These are phyloP conservation scores for Platygyra sinensis DNA, from an alignment of 64 coral and sea anemone genomes.

Conservation along the genomic window DNA sequence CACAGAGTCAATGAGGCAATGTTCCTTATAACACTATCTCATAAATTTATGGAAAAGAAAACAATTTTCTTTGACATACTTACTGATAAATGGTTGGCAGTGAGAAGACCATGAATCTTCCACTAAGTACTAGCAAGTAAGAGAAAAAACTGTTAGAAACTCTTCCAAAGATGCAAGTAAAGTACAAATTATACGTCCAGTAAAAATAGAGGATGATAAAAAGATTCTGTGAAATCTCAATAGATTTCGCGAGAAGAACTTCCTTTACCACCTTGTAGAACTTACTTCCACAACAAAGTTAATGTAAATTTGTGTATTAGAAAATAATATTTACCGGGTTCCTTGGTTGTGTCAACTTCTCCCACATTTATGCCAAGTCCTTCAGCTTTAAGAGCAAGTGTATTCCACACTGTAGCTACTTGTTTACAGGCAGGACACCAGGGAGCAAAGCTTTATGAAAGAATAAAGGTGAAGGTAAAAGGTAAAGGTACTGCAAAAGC, in stretches of 20 bases:
- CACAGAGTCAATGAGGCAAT: no score
- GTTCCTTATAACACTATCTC: no score
- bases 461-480: no score
- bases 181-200: no score
- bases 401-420: conserved; percentile 70
- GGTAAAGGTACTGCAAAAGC: no score
- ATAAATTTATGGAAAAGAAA: background rate
- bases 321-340: conserved; percentile 50
- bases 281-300: no score
- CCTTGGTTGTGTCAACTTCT: conserved; percentile 83
- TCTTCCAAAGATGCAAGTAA: background rate
- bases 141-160: background rate
- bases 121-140: conserved; percentile 67
- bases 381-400: conserved; percentile 73
- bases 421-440: conserved; percentile 92
- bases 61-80: background rate
- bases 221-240: background rate
- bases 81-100: conserved; percentile 92
- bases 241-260: background rate
- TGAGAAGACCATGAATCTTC: conserved; percentile 87
- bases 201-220: background rate
- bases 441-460: conserved; percentile 71
- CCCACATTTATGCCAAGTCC: conserved; percentile 74
- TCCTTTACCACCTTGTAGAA: no score
- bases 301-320: no score